phyloP scores from a whole-genome alignment of 30 jellyfish, hydroid and myxozoan species.

The Cassiopea xamachana region DNA sequence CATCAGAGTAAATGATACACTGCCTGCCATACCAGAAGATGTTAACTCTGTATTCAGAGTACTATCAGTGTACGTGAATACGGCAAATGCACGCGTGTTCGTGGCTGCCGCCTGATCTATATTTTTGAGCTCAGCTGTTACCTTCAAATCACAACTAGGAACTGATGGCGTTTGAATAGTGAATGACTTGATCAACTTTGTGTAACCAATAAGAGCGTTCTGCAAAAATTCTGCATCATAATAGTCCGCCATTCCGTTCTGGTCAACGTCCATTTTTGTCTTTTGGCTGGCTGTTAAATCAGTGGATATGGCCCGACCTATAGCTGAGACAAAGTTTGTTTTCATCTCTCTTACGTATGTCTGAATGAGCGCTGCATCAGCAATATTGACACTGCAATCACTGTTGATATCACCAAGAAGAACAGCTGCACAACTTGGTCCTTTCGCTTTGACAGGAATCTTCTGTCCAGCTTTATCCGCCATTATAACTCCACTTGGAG shows the following conservation, averaged over 20 bases:
- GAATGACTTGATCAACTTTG: conserved; percentile 39
- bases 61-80: conserved; percentile 21
- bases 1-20: conserved; percentile 23
- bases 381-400: conserved; percentile 77
- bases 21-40: conserved; percentile 46
- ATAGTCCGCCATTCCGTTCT: conserved; percentile 59
- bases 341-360: conserved; percentile 68
- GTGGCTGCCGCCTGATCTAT: conserved; percentile 47
- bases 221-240: conserved; percentile 56
- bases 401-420: conserved; percentile 71
- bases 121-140: conserved; percentile 45
- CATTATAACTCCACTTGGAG: conserved; percentile 14
- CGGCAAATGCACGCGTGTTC: conserved; percentile 46
- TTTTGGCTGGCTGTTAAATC: conserved; percentile 7
- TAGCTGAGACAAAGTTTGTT: conserved; percentile 38
- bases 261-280: conserved; percentile 62
- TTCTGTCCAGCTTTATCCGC: conserved; percentile 71
- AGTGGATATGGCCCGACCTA: conserved; percentile 34
- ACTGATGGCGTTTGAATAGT: conserved; percentile 47
- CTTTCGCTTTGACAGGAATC: conserved; percentile 54
- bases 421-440: conserved; percentile 49
- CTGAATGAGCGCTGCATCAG: conserved; percentile 81
- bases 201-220: conserved; percentile 49
- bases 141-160: conserved; percentile 57
- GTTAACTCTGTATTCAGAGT: conserved; percentile 40